Base-by-base conservation (phyloP, 2,888 invertebrate genomes). In the Synergus itoensis region DNA sequence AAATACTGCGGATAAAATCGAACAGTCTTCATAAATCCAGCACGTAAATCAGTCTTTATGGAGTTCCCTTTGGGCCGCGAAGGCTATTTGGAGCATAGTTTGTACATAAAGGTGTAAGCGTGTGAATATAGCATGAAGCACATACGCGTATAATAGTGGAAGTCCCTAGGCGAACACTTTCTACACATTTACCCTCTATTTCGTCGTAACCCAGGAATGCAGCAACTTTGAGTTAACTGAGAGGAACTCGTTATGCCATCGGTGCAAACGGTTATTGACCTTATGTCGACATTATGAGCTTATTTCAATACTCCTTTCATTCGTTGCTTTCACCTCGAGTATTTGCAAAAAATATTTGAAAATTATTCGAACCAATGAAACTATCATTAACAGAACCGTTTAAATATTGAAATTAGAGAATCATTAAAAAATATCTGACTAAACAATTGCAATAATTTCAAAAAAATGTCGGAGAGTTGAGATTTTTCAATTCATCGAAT, bases 21-120 rank as follows among this genome's bases (percentile, higher is more conserved):
- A 91, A 89, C 89, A 86, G 88, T 90, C 90, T 90, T 90, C 90
- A 90, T 91, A 91, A 91, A 91, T 91, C 89, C 88, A 84, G 86
- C 86, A 86, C 90, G 90, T 91, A 91, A 91, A 90, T 91, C 91
- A 91, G 89, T 87, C 89, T 90, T 90, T 90, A 90, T 90, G 86
- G 90, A 89, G 88, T 88, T 85, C 82, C 84, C 85, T 65, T 85
- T 84, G 86, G 85, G 82, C 82, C 84, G 82, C 77, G 78, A 83
- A 83, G 83, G 86, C 87, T 87, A 86, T 88, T 89, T 86, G 85
- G 84, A 84, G 77, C 82, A 83, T 78, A 77, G 77, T 79, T 77
- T 81, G 67, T 81, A 63, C 77, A 79, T 81, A 57, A 78, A 78
- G 62, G 69, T 75, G 77, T 79, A 67, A 16, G 18, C 63, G 67